These are phyloP conservation scores for Aporrectodea caliginosa DNA, from an alignment of 1,140 invertebrate genomes.

Conservation along the genomic window DNA sequence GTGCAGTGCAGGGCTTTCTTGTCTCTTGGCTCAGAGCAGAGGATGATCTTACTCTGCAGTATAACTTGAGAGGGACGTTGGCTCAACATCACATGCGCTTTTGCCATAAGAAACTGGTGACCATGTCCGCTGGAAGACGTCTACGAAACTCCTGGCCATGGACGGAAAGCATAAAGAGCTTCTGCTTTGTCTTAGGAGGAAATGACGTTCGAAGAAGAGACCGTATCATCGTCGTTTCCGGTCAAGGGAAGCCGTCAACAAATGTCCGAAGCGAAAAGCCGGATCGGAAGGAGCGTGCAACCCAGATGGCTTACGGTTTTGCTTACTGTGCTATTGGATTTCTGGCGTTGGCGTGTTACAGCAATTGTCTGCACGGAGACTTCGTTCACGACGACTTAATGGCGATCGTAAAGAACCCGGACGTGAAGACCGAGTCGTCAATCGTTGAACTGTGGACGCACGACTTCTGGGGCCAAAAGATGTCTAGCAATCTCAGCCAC, in stretches of 20 bases:
- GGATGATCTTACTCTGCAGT: no score
- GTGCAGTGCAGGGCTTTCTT: no score
- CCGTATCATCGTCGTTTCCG: not conserved
- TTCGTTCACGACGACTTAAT: slow-evolving; percentile 94
- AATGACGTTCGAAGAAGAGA: no score
- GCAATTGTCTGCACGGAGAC: slow-evolving; percentile 80
- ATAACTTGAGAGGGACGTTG: no score
- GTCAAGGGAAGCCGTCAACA: not conserved
- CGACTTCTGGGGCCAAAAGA: slow-evolving; percentile 94
- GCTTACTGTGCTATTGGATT: not conserved
- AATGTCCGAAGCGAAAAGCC: no score
- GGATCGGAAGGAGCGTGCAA: no score
- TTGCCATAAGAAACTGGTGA: no score
- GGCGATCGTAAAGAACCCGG: slow-evolving; percentile 89
- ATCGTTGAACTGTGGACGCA: slow-evolving; percentile 82
- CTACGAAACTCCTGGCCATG: not conserved
- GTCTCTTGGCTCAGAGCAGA: no score
- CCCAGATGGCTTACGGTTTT: not conserved
- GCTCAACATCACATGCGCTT: no score
- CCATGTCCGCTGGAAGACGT: not conserved
- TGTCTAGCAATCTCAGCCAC: slow-evolving; percentile 79
- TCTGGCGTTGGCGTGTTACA: slow-evolving; percentile 59
- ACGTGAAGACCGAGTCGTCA: slow-evolving; percentile 78
- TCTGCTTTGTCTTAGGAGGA: no score
- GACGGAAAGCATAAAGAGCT: no score